phyloP scores from a whole-genome alignment of 2,888 invertebrate genomes.

The Cepaea hortensis region DNA sequence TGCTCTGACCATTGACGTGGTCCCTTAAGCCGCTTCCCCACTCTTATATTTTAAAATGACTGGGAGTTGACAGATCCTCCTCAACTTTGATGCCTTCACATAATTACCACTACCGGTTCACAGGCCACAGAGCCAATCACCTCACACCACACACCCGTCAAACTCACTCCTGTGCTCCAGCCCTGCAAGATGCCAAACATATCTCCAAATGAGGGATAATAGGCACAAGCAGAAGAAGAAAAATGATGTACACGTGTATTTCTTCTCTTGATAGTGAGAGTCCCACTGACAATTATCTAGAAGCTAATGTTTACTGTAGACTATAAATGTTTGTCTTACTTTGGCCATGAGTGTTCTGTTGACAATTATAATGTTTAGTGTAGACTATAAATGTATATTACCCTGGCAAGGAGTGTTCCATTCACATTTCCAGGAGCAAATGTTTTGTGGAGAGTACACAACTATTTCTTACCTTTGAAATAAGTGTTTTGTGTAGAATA shows the following conservation, averaged over 20 bases:
- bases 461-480: constrained; percentile 85
- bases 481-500: constrained; percentile 74
- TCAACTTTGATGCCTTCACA: too few relatives aligned
- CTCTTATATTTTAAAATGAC: too few relatives aligned
- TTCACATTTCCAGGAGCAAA: constrained; percentile 82
- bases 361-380: constrained; percentile 80
- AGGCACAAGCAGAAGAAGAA: too few relatives aligned
- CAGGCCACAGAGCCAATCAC: too few relatives aligned
- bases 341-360: constrained; percentile 86
- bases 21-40: too few relatives aligned
- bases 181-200: too few relatives aligned
- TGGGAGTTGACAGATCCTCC: too few relatives aligned
- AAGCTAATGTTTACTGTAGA: constrained; percentile 89
- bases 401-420: constrained; percentile 91
- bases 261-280: constrained; percentile 91
- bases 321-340: constrained; percentile 91
- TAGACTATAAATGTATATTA: constrained; percentile 77
- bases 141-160: too few relatives aligned
- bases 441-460: constrained; percentile 73
- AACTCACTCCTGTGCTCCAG: too few relatives aligned
- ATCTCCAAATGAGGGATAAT: too few relatives aligned
- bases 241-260: not conserved
- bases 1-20: too few relatives aligned
- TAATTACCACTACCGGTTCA: too few relatives aligned
- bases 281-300: constrained; percentile 86